Evolutionary conservation across 2,888 invertebrate genomes (phyloP), one percentile per base, ranked within the genome.

Genomic region (Boloria selene): DNA sequence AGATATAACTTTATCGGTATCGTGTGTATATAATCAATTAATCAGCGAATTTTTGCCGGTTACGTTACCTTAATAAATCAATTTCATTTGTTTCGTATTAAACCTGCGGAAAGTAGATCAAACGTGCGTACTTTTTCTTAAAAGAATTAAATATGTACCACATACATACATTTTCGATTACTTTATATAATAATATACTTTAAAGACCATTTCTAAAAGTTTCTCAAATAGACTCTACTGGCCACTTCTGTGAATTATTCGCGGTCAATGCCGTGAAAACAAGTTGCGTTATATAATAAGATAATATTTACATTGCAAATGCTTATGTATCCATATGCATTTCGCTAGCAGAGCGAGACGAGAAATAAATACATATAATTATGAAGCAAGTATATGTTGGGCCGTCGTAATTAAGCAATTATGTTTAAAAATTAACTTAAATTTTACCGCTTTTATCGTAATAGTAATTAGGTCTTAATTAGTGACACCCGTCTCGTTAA

Each of bases 191-290:
- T 38, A 10, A 38, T 10, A 2, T 38, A 7, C 31, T 10, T 38
- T 38, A 2, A 38, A 38, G 31, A 38, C 3, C 6, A 31, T 38
- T 1, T 38, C 31, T 38, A 10, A 38, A 38, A 38, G 31, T 38
- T 38, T 7, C 31, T 38, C 31, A 38, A 38, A 53, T 31, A 52
- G 10, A 16, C 31, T 44, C 10, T 44, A n/a, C 14, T 16, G 10
- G 13, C 49, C 13, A 38, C 22, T 38, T 38, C 10, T 50, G 13
- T 26, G 17, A 56, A 26, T 42, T 54, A 62, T 53, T 62, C 47
- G 49, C 67, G 70, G 70, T 65, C 70, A 67, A 61, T 70, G 70
- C 64, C 70, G 67, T 67, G 64, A 62, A 67, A 69, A 62, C 64
- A 56, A 18, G 61, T 70, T 67, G 26, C 45, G 56, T 56, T 56